Evolutionary conservation across 2,113 vertebrate genomes (phyloP).

Genomic region (Elachura formosa): DNA sequence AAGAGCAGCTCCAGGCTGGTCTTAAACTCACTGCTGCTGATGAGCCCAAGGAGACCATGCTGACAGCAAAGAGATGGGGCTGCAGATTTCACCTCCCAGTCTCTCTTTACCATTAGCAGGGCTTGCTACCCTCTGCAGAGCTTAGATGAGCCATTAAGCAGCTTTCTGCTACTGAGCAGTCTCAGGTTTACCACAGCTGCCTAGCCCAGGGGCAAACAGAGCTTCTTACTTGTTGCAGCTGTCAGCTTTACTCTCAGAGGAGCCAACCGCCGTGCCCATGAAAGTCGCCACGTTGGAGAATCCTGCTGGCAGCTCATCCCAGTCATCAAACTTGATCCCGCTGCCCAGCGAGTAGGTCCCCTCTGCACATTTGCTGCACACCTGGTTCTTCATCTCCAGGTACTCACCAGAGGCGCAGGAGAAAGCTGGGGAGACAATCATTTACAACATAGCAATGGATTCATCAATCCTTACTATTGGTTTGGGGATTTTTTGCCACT

Average conservation of each 20-base stretch:
- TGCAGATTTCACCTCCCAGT: not conserved
- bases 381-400: conserved; percentile 93
- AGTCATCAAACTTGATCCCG: conserved; percentile 93
- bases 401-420: conserved; percentile 92
- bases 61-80: not conserved
- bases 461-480: not conserved
- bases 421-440: conserved; percentile 78
- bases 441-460: not conserved
- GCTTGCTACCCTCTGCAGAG: not conserved
- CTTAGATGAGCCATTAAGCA: not conserved
- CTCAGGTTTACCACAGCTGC: not conserved
- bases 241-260: conserved; percentile 66
- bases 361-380: conserved; percentile 87
- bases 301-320: conserved; percentile 88
- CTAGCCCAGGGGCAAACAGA: not conserved
- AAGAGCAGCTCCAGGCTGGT: not conserved
- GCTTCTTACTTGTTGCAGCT: conserved; percentile 85
- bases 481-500: not conserved
- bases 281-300: conserved; percentile 91
- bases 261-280: conserved; percentile 77
- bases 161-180: not conserved
- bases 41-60: not conserved
- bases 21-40: not conserved
- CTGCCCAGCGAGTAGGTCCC: conserved; percentile 95
- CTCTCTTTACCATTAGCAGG: not conserved